phyloP scores from a whole-genome alignment of 2,888 invertebrate genomes.

The Thera obeliscata region DNA sequence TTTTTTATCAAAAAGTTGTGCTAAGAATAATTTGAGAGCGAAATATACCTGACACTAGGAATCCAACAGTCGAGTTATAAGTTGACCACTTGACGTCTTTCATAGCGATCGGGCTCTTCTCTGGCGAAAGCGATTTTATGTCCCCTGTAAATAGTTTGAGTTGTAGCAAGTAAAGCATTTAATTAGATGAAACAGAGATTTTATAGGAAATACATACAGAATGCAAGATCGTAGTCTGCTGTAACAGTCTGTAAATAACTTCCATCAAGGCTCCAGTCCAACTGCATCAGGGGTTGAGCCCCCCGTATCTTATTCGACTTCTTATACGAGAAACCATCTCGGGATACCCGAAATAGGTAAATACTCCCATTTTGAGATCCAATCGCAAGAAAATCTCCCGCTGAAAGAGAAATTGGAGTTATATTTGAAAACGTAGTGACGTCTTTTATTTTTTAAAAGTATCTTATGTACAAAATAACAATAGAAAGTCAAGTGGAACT shows the following conservation, averaged over 20 bases:
- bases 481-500: too few species aligned
- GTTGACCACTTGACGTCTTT: slow-evolving; percentile 96
- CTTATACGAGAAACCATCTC: slow-evolving; percentile 95
- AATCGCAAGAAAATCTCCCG: slow-evolving; percentile 93
- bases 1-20: not conserved
- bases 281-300: slow-evolving; percentile 91
- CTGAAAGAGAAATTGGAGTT: slow-evolving; percentile 73
- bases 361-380: slow-evolving; percentile 95
- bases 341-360: slow-evolving; percentile 90
- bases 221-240: slow-evolving; percentile 94
- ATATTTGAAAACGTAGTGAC: too few species aligned
- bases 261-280: slow-evolving; percentile 97
- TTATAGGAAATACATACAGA: slow-evolving; percentile 86
- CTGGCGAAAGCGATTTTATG: slow-evolving; percentile 93
- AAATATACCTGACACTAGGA: slow-evolving; percentile 90
- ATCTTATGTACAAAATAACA: too few species aligned
- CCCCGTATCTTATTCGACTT: slow-evolving; percentile 95
- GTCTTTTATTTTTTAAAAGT: too few species aligned
- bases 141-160: slow-evolving; percentile 87
- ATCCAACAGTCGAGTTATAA: slow-evolving; percentile 94
- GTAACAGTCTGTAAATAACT: slow-evolving; percentile 95
- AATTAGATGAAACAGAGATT: not conserved
- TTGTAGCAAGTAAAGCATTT: not conserved
- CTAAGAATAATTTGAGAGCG: not conserved
- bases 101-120: slow-evolving; percentile 95